Conservation (phyloP, 2,113 vertebrate species). For the Apodemus speciosus region DNA sequence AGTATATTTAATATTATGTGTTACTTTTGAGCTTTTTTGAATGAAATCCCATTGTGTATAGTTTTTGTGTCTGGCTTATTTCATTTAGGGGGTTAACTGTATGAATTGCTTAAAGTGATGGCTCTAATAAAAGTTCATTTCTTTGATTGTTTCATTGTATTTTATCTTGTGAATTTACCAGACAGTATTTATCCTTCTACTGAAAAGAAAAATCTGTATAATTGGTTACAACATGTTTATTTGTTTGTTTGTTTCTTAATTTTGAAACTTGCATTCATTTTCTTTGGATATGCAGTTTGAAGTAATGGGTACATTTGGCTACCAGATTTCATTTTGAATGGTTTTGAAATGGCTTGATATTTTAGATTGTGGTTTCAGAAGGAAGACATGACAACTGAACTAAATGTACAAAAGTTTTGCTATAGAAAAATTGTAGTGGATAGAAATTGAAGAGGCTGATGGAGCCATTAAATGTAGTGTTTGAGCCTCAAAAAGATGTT, state of each 20-base stretch:
- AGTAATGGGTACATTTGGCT: background rate
- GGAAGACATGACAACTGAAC: background rate
- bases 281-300: background rate
- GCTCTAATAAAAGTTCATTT: background rate
- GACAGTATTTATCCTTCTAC: background rate
- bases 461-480: background rate
- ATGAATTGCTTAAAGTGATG: background rate
- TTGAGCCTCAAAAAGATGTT: background rate
- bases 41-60: background rate
- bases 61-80: background rate
- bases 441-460: background rate
- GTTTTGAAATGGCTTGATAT: background rate
- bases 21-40: slow-evolving; percentile 10
- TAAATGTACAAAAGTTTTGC: background rate
- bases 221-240: background rate
- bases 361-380: background rate
- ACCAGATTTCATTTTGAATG: background rate
- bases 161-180: slow-evolving; percentile 31
- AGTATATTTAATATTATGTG: background rate
- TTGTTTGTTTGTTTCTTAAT: background rate
- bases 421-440: background rate
- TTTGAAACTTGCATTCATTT: background rate
- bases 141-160: background rate
- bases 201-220: background rate
- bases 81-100: background rate